Evolutionary conservation across 2,797 vertebrate species (phyloP).

Genomic region (Sylvia borin): DNA sequence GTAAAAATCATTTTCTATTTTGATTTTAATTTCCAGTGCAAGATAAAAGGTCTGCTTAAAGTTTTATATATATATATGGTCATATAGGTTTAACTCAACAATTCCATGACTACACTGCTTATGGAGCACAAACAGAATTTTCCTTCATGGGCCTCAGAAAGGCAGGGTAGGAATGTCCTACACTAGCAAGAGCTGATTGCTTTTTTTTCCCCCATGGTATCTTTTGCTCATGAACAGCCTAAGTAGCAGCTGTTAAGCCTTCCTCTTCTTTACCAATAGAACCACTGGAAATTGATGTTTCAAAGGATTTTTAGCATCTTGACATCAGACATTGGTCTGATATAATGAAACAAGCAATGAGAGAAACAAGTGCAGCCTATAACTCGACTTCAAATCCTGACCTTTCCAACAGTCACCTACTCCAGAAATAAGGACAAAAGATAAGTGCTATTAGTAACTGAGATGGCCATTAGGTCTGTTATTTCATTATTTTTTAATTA

Average conservation of each 20-base stretch:
- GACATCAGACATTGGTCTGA: neutral
- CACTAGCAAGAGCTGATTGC: neutral
- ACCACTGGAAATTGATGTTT: neutral
- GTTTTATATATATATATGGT: rapidly evolving
- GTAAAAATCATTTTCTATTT: neutral
- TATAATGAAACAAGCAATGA: neutral
- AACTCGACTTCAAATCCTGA: neutral
- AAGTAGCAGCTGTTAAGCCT: neutral
- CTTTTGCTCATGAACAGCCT: neutral
- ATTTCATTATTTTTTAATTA: neutral
- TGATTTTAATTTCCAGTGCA: rapidly evolving
- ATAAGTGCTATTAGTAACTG: neutral
- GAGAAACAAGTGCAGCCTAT: neutral
- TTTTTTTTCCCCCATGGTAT: neutral
- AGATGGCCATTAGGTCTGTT: neutral
- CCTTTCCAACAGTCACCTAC: neutral
- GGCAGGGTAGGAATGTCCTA: neutral
- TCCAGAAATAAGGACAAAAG: neutral
- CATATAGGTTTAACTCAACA: neutral
- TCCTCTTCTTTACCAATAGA: neutral
- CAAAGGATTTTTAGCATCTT: neutral
- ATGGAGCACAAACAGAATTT: neutral
- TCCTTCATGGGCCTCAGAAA: rapidly evolving
- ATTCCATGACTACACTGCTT: neutral
- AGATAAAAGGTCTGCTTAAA: neutral